Evolutionary conservation across 2,888 invertebrate species (phyloP).

Genomic region (Xestoiulus laeticollis): DNA sequence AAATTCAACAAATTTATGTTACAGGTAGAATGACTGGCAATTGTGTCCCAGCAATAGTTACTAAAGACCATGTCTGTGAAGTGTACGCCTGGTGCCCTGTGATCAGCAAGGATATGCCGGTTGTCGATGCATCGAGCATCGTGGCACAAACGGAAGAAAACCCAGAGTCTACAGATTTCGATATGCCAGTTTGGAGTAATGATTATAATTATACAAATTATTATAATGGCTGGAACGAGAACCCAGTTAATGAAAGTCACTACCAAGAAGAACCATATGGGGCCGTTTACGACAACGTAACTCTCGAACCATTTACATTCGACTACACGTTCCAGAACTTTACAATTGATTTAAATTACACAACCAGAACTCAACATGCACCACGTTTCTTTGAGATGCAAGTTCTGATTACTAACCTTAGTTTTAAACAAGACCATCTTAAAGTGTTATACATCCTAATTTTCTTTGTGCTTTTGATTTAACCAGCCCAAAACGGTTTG

Average conservation of each 20-base stretch:
- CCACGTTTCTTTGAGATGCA: neutral
- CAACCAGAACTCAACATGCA: neutral
- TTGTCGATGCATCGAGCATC: neutral
- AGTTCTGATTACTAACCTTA: neutral
- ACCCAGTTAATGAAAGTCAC: neutral
- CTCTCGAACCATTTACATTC: neutral
- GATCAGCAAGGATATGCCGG: neutral
- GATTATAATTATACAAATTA: neutral
- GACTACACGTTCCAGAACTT: neutral
- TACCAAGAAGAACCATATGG: neutral
- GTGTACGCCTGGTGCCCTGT: neutral
- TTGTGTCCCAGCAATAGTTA: neutral
- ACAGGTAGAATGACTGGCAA: conserved; percentile 6
- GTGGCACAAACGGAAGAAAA: neutral
- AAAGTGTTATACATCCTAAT: neutral
- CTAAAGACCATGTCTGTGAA: neutral
- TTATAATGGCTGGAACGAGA: neutral
- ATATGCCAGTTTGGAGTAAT: neutral
- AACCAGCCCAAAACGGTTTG: neutral
- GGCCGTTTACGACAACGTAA: neutral
- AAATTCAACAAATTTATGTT: too few relatives aligned
- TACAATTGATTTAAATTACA: neutral
- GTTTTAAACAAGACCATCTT: neutral
- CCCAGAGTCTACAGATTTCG: neutral
- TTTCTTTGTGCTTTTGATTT: neutral